Evolutionary conservation across 2,797 vertebrate species (phyloP).

Genomic region (Apodemus agrarius): DNA sequence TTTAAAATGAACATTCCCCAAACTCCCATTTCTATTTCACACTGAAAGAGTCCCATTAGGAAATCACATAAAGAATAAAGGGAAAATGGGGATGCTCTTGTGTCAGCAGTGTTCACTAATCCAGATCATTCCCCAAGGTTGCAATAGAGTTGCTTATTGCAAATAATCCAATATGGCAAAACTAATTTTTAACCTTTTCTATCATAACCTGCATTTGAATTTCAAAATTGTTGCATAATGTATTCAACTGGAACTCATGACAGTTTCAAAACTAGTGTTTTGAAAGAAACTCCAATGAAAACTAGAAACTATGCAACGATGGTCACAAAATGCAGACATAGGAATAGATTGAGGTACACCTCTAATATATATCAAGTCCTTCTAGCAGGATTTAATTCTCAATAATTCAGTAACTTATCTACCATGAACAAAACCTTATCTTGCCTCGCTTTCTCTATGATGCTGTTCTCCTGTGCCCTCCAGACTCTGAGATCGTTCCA

Average conservation of each 20-base stretch:
- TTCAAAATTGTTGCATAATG: not conserved
- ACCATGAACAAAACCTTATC: not conserved
- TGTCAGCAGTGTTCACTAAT: not conserved
- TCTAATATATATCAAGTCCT: not conserved
- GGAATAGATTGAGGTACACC: not conserved
- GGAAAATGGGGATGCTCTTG: not conserved
- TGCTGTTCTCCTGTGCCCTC: not conserved
- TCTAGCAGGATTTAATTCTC: not conserved
- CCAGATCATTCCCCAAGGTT: not conserved
- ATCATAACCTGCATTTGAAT: not conserved
- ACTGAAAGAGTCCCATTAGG: not conserved
- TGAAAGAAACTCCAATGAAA: slow-evolving; percentile 30
- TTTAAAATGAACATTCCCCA: not conserved
- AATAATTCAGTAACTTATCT: not conserved
- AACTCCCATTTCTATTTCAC: not conserved
- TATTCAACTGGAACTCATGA: not conserved
- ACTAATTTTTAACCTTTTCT: not conserved
- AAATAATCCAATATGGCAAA: not conserved
- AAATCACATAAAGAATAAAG: not conserved
- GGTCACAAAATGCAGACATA: not conserved
- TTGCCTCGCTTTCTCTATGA: not conserved
- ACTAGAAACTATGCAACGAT: not conserved
- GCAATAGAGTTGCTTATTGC: not conserved
- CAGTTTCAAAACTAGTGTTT: not conserved
- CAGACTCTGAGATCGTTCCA: not conserved